Evolutionary conservation across 2,113 vertebrate genomes (phyloP).

Genomic region (Syngnathus typhle): DNA sequence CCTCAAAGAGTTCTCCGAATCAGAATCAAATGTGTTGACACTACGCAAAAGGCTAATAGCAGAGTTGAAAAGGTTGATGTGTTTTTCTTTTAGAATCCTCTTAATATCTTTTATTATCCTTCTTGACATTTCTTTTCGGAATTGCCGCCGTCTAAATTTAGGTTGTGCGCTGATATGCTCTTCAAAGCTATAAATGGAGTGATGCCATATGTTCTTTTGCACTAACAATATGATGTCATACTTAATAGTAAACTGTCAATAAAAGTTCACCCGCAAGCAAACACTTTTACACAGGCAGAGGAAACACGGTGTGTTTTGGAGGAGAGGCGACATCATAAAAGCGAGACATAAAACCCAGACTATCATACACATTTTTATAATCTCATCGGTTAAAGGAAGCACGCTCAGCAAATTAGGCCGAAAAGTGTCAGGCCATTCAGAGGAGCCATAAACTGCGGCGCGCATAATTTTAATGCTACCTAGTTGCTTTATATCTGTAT

Average conservation of each 20-base stretch:
- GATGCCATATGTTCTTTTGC: neutral
- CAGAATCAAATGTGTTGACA: slow-evolving; percentile 1
- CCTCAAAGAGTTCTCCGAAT: neutral
- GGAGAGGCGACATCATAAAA: slow-evolving; percentile 3
- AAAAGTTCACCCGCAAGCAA: slow-evolving; percentile 21
- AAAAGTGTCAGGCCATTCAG: neutral
- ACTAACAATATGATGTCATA: slow-evolving; percentile 11
- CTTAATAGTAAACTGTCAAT: slow-evolving; percentile 29
- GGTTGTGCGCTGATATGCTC: neutral
- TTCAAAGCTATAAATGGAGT: neutral
- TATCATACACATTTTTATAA: slow-evolving; percentile 8
- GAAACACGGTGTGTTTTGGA: slow-evolving; percentile 7
- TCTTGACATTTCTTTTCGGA: neutral
- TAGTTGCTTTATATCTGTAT: neutral
- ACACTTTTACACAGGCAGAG: neutral
- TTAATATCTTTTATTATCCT: neutral
- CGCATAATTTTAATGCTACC: neutral
- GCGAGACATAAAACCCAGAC: slow-evolving; percentile 4
- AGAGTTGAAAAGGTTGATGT: neutral
- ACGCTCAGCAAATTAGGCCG: neutral
- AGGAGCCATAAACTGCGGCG: neutral
- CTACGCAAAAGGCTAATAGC: neutral
- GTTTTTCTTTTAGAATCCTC: neutral
- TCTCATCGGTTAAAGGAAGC: slow-evolving; percentile 4
- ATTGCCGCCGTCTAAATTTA: neutral